Evolutionary conservation across 2,888 invertebrate genomes (phyloP), one percentile per base, ranked within the genome.

Genomic region (Hololepta plana): DNA sequence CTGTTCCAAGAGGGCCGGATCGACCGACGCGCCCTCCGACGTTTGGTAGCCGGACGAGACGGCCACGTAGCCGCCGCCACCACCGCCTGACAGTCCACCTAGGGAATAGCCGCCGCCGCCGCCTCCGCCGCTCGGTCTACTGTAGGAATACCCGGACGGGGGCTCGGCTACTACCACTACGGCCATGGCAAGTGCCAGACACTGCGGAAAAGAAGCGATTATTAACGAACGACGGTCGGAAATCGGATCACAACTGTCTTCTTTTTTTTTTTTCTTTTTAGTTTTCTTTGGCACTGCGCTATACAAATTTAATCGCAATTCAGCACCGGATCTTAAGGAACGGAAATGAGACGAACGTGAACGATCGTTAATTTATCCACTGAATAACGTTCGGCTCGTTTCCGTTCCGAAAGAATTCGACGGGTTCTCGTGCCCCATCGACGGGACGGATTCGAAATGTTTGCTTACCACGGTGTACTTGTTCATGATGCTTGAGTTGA

Each of bases 1-100:
- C 57, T 82, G 79, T 46, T 84, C 82, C 37, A 84, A 65, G 38
- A 84, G 69, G 36, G 72, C 72, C 16, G 66, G 62, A 57, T 84
- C 82, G 39, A 84, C 80, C 54, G 74, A 67, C 44, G 77, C 77
- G 35, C 84, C 84, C 51, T 84, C 84, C 41, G 67, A 75, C 42
- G 80, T 79, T 53, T 77, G 76, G 59, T 67, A 71, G 38, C 82
- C 82, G 38, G 72, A 67, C 41, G 76, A 69, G 28, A 80, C 81
- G 38, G 75, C 69, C 37, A 67, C 69, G 61, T 74, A 77, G 43
- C 74, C 74, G 37, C 76, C 73, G 31, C 75, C 72, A 33, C 75
- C 71, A 43, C 69, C 33, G 27, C 32, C 32, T 23, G 27, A 30
- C 21, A 20, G 9, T 19, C 20, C 17, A 20, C 25, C 23, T 6